Evolutionary conservation across 2,888 invertebrate species (phyloP), one percentile per base, ranked within the genome.

Genomic region (Choreutis nemorana): DNA sequence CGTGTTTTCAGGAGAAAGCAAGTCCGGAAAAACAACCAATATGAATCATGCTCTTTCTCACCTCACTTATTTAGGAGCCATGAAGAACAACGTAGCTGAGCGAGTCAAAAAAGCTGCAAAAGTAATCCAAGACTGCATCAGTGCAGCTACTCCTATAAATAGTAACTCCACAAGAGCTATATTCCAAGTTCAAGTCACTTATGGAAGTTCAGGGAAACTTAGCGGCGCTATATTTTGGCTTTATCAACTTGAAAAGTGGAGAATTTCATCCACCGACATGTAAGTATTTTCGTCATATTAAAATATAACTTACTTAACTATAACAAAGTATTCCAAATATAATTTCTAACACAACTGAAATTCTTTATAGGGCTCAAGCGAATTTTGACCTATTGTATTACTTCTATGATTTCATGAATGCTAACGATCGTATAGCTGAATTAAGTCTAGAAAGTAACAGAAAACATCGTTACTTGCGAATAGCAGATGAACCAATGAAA

Each of bases 311-410:
- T 5, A 18, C n/a, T n/a, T n/a, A n/a, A n/a, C 6, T 7, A 18
- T 18, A 18, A n/a, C n/a, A n/a, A n/a, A n/a, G n/a, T n/a, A n/a
- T n/a, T n/a, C n/a, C n/a, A n/a, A n/a, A n/a, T 5, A 22, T 11
- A 23, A 4, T 12, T 12, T 28, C n/a, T n/a, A n/a, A n/a, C n/a
- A n/a, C n/a, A n/a, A n/a, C n/a, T n/a, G n/a, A n/a, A n/a, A n/a
- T n/a, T 34, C 30, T 30, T 75, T 81, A 21, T 61, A 92, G 93
- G 80, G 82, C 83, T 35, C 93, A 95, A 60, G 87, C 91, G 28
- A 96, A 94, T 54, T 96, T 94, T 55, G 89, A 95, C 60, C 84
- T 94, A 12, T 85, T 96, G 38, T 95, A 96, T 68, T 94, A 92
- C 56, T 86, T 94, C 42, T 93, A 93, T 61, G 94, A 95, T 54